Evolutionary conservation across 2,888 invertebrate genomes (phyloP), one percentile per base, ranked within the genome.

Genomic region (Teinopalpus imperialis): DNA sequence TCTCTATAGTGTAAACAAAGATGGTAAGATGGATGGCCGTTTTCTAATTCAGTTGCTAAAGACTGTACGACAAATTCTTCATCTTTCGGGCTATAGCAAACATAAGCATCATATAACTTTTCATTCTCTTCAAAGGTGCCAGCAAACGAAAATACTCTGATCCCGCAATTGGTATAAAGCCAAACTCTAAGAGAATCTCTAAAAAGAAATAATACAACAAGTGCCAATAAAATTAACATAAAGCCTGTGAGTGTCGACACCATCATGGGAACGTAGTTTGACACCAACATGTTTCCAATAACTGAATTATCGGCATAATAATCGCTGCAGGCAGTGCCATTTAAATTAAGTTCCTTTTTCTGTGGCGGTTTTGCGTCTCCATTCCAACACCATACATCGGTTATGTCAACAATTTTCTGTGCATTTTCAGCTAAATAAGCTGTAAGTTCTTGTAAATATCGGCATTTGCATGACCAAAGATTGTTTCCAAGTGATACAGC

Each of bases 61-160:
- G 94, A 94, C 65, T 95, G 94, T 49, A 95, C 91, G 2, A 97
- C 96, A 72, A 96, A 96, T 71, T 95, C 94, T 69, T 97, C 96
- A 79, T 97, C 97, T 82, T 95, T 96, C 29, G 95, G 95, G 61
- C 96, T 96, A 82, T 98, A 98, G 66, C 97, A 93, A 7, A 98
- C 94, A 74, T 97, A 98, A 34, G 96, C 97, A 74, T 98, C 98
- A 81, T 96, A 97, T 18, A 95, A 89, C 65, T 96, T 95, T 65
- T 96, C 95, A 51, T 93, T 92, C 63, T 95, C 95, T 73, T 95
- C 96, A 69, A 91, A 93, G 7, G 91, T 88, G 27, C 92, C 91
- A 1, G 92, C 90, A 43, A 93, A 93, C 4, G 94, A 91, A 74
- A 95, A 95, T 53, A 97, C 91, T 56, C 96, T 90, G 26, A 96